Conservation (phyloP, 35 echinoderm and acorn worm species). For the Ophiothrix spiculata region DNA sequence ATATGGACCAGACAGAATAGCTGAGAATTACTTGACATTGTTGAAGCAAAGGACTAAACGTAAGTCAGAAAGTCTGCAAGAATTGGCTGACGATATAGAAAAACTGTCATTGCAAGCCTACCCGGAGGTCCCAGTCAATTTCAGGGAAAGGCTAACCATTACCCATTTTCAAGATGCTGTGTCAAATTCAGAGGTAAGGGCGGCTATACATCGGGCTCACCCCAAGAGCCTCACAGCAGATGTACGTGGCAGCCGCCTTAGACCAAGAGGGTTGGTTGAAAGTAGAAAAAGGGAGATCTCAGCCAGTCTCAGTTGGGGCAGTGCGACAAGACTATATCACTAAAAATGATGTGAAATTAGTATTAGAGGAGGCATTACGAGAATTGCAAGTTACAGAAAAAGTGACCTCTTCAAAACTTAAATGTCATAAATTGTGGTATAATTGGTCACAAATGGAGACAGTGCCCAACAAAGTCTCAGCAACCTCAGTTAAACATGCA, state of each 20-base stretch:
- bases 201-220: constrained; percentile 25
- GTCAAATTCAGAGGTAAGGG: neutral
- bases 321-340: no score
- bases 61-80: constrained; percentile 21
- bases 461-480: neutral
- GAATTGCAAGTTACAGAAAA: neutral
- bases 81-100: constrained; percentile 32
- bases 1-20: constrained; percentile 10
- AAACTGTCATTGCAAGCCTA: constrained; percentile 20
- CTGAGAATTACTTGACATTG: constrained; percentile 16
- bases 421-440: neutral
- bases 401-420: neutral
- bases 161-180: constrained; percentile 41
- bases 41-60: neutral
- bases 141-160: constrained; percentile 4
- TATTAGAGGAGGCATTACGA: no score
- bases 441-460: neutral
- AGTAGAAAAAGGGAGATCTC: neutral
- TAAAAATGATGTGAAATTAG: no score
- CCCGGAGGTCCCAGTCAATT: constrained; percentile 12
- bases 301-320: neutral
- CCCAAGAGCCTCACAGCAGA: constrained; percentile 1
- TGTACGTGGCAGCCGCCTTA: constrained; percentile 13
- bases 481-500: neutral
- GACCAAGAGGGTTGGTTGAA: constrained; percentile 21